phyloP scores from a whole-genome alignment of 2,888 invertebrate genomes.

The Ormia ochracea region DNA sequence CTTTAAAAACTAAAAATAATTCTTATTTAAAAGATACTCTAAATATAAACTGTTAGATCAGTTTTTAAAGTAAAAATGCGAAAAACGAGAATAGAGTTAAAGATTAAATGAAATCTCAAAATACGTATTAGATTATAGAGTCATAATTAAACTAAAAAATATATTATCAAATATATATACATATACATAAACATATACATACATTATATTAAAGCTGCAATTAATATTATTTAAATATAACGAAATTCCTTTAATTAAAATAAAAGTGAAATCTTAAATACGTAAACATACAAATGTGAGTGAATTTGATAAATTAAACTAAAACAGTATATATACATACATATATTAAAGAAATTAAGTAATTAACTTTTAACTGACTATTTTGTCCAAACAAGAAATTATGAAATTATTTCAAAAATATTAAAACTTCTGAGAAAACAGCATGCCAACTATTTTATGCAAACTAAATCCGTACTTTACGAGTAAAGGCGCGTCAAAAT shows the following conservation, averaged over 20 bases:
- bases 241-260: conserved; percentile 56
- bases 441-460: too few relatives aligned
- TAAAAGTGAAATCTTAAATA: conserved; percentile 61
- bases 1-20: conserved; percentile 46
- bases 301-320: conserved; percentile 37
- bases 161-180: conserved; percentile 20
- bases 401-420: conserved; percentile 9
- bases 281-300: conserved; percentile 62
- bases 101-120: conserved; percentile 68
- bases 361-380: too few relatives aligned
- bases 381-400: conserved; percentile 35
- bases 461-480: too few relatives aligned
- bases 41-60: conserved; percentile 39
- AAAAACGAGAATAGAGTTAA: conserved; percentile 34
- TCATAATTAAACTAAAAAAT: conserved; percentile 69
- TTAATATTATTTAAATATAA: conserved; percentile 28
- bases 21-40: conserved; percentile 2
- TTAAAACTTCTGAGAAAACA: too few relatives aligned
- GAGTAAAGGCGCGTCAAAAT: too few relatives aligned
- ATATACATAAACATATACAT: too few relatives aligned
- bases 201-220: conserved; percentile 11
- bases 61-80: conserved; percentile 37
- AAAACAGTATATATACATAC: neutral
- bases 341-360: conserved; percentile 28
- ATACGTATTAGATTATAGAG: conserved; percentile 77